Conservation (phyloP, 2,113 vertebrate species). For the Xyliphius kryptos region DNA sequence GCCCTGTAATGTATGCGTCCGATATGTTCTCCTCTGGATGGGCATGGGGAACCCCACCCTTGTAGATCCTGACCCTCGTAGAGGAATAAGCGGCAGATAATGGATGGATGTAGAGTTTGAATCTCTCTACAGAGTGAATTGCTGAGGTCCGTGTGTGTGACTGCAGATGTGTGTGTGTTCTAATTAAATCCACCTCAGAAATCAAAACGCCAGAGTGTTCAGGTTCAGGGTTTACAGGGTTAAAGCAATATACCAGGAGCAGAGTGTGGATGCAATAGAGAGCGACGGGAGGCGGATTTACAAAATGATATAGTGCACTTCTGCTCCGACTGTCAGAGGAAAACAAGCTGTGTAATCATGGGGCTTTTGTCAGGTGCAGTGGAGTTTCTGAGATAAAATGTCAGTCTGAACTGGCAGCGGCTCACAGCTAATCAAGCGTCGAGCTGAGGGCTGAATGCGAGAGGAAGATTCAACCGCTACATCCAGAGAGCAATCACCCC, state of each 20-base stretch:
- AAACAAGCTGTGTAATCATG: conserved; percentile 55
- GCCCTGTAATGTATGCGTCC: too few relatives aligned
- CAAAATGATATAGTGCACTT: conserved; percentile 15
- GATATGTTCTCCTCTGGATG: too few relatives aligned
- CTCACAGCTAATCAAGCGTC: conserved; percentile 63
- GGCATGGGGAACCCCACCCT: too few relatives aligned
- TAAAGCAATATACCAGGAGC: neutral
- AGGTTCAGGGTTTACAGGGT: neutral
- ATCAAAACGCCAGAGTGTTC: too few relatives aligned
- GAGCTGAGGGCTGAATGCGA: conserved; percentile 47
- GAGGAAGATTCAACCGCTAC: conserved; percentile 51
- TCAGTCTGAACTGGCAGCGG: conserved; percentile 52
- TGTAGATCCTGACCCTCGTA: too few relatives aligned
- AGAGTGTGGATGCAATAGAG: neutral
- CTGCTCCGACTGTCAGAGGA: conserved; percentile 12
- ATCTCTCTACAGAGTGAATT: too few relatives aligned
- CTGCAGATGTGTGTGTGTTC: neutral
- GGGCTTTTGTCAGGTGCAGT: conserved; percentile 51
- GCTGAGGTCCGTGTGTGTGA: too few relatives aligned
- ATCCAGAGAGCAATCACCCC: conserved; percentile 58
- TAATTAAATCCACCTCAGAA: too few relatives aligned
- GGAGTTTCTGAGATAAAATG: conserved; percentile 56
- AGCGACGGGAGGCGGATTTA: neutral
- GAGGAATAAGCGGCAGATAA: too few relatives aligned
- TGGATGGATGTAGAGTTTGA: too few relatives aligned